Conservation (phyloP, 2,113 vertebrate species). For the Sylvietta virens region DNA sequence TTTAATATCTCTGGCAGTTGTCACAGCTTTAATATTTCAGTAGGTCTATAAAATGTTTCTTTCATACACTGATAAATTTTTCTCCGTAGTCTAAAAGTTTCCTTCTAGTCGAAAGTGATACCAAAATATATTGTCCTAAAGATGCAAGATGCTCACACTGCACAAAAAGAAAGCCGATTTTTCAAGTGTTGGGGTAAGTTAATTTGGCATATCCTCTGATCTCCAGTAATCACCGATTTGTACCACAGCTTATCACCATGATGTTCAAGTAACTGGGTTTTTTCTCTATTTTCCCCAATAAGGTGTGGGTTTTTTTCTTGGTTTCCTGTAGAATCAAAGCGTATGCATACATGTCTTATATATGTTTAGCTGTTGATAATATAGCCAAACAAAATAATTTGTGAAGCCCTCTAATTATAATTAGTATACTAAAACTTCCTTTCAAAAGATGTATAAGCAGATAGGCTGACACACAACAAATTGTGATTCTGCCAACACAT, state of each 20-base stretch:
- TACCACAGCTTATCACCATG: not conserved
- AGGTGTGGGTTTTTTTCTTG: fast-evolving
- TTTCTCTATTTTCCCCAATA: not conserved
- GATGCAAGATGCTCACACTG: not conserved
- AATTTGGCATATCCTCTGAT: not conserved
- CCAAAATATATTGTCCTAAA: not conserved
- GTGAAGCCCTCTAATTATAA: not conserved
- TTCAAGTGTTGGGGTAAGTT: not conserved
- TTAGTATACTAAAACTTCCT: not conserved
- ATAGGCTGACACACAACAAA: not conserved
- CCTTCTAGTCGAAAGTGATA: not conserved
- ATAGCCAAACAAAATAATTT: not conserved
- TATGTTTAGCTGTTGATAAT: not conserved
- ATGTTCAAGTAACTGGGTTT: not conserved
- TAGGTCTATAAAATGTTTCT: not conserved
- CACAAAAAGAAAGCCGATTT: not conserved
- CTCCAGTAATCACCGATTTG: not conserved
- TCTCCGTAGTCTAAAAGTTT: not conserved
- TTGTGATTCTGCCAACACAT: not conserved
- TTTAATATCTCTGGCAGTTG: not conserved
- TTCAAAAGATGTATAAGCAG: not conserved
- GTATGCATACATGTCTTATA: not conserved
- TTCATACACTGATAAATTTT: not conserved
- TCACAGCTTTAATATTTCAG: not conserved
- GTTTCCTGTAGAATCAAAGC: not conserved